Conservation (phyloP, 2,888 invertebrate genomes). For the Drymonia ruficornis region DNA sequence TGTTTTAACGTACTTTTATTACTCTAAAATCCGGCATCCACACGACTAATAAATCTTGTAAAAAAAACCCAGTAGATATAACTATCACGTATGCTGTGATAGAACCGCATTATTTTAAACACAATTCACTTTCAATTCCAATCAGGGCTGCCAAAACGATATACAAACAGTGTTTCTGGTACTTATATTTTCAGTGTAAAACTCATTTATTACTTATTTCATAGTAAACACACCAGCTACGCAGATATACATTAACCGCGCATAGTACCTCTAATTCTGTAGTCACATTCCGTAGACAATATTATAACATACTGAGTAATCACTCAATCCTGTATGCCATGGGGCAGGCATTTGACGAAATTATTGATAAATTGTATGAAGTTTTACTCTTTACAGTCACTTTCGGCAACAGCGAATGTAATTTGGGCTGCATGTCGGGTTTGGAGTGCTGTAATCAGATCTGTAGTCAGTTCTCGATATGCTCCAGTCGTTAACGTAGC, state of each 20-base stretch:
- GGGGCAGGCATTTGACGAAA: too few species aligned
- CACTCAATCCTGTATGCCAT: too few species aligned
- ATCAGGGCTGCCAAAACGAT: slow-evolving; percentile 81
- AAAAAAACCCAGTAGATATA: neutral
- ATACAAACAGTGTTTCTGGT: slow-evolving; percentile 57
- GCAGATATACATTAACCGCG: neutral
- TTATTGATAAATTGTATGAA: too few species aligned
- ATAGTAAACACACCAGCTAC: neutral
- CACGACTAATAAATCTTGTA: neutral
- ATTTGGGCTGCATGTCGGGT: too few species aligned
- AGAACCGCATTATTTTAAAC: slow-evolving; percentile 14
- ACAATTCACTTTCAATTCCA: slow-evolving; percentile 43
- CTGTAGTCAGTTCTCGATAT: too few species aligned
- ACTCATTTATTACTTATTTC: neutral
- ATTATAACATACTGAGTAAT: neutral
- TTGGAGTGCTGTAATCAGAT: too few species aligned
- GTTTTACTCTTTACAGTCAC: too few species aligned
- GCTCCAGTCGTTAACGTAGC: too few species aligned
- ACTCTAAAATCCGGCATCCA: too few species aligned
- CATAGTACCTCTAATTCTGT: neutral
- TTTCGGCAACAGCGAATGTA: too few species aligned
- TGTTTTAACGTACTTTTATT: neutral
- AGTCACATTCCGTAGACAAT: neutral
- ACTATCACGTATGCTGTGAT: slow-evolving; percentile 2
- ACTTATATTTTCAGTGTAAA: slow-evolving; percentile 23